Evolutionary conservation across 2,797 vertebrate species (phyloP).

Genomic region (Centropyge bicolor): DNA sequence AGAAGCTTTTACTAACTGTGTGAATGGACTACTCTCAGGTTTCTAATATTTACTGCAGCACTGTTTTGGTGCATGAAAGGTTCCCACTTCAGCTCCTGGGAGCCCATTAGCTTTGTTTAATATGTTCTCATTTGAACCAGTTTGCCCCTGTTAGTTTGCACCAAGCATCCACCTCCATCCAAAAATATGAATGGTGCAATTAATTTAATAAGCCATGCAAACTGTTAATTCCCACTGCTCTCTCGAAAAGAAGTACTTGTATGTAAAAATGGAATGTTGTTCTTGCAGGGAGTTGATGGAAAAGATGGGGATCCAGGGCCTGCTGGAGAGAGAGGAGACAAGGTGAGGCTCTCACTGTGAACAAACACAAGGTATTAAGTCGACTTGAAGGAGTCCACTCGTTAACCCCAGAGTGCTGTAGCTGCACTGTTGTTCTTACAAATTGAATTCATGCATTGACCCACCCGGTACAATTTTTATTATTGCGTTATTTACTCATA

Average conservation of each 20-base stretch:
- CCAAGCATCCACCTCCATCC: background rate
- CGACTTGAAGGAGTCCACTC: background rate
- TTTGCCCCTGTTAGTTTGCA: conserved; percentile 8
- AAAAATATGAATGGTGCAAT: background rate
- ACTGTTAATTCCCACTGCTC: background rate
- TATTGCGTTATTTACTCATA: background rate
- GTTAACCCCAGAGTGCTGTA: background rate
- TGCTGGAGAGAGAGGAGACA: conserved; percentile 88
- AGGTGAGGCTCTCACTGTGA: conserved; percentile 79
- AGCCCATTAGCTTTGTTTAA: conserved; percentile 15
- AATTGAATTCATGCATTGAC: background rate
- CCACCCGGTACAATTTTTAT: background rate
- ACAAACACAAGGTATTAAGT: background rate
- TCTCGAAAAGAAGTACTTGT: background rate
- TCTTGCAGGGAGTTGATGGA: conserved; percentile 89
- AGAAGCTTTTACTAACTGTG: conserved; percentile 66
- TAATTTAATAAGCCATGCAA: background rate
- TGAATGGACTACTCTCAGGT: conserved; percentile 43
- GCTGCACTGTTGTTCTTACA: background rate
- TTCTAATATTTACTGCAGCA: background rate
- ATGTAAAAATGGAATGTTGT: background rate
- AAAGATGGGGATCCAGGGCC: conserved; percentile 85
- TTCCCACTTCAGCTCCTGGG: background rate
- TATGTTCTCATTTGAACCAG: background rate
- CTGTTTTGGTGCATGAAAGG: conserved; percentile 4